Conservation (phyloP, 2,797 vertebrate species). For the Halcyon leucocephala region DNA sequence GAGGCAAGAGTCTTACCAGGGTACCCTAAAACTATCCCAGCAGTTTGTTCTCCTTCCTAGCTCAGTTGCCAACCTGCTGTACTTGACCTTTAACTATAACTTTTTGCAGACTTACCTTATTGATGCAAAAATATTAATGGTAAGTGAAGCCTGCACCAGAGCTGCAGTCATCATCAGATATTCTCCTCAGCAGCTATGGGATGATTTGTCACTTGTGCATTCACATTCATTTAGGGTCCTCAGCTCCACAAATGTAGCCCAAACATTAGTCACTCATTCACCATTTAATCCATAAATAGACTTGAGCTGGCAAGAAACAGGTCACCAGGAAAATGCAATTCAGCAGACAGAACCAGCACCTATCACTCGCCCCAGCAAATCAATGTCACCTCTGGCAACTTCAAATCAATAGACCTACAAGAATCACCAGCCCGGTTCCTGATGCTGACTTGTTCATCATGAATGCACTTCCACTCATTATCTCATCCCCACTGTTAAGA, state of each 20-base stretch:
- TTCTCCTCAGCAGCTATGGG: neutral
- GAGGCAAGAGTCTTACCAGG: neutral
- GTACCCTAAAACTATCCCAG: neutral
- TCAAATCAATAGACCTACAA: neutral
- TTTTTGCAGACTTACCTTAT: neutral
- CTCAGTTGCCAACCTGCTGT: neutral
- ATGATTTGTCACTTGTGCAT: conserved; percentile 37
- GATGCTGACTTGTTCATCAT: neutral
- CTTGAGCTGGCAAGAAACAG: neutral
- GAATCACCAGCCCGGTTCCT: neutral
- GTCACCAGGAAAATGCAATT: conserved; percentile 27
- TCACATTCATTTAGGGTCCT: neutral
- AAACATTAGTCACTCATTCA: conserved; percentile 15
- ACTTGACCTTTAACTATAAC: neutral
- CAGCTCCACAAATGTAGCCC: neutral
- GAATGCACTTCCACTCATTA: neutral
- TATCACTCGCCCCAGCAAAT: neutral
- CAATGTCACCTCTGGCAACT: neutral
- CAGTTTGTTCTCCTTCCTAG: neutral
- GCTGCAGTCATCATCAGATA: conserved; percentile 33
- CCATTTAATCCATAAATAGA: conserved; percentile 37
- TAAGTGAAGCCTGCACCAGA: neutral
- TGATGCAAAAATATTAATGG: neutral
- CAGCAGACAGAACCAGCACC: neutral
- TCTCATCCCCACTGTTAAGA: neutral